Evolutionary conservation across 2,113 vertebrate species (phyloP).

Genomic region (Catharus minimus): DNA sequence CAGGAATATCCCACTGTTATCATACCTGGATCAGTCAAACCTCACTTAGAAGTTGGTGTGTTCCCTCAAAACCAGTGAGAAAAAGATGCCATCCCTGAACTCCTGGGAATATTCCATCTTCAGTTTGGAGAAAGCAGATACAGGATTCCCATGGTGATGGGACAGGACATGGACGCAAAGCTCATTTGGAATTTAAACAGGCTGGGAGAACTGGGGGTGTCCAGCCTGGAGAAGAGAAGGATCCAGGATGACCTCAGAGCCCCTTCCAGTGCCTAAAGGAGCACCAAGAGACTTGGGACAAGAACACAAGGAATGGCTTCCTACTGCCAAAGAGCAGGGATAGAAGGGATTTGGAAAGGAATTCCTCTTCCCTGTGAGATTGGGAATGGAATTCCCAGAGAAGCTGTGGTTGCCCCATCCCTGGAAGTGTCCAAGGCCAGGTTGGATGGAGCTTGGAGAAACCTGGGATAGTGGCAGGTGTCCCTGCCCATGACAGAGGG

Average conservation of each 20-base stretch:
- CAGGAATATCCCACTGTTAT: accelerated
- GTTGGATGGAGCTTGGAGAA: accelerated
- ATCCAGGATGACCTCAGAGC: neutral
- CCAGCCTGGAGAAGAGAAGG: neutral
- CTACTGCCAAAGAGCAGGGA: neutral
- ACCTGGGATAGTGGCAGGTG: accelerated
- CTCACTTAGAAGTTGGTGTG: accelerated
- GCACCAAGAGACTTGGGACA: accelerated
- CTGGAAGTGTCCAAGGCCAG: neutral
- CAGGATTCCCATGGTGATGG: neutral
- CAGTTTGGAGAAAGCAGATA: accelerated
- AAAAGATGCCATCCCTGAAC: accelerated
- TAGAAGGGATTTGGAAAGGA: neutral
- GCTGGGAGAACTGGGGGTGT: neutral
- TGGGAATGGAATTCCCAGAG: neutral
- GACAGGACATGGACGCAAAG: neutral
- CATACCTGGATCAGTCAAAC: neutral
- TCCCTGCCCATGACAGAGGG: neutral
- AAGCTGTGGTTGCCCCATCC: neutral
- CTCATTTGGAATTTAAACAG: neutral
- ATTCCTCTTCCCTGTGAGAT: neutral
- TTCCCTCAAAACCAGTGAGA: neutral
- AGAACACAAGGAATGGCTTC: neutral
- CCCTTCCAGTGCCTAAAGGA: neutral
- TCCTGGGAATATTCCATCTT: neutral